These are phyloP conservation scores for Aplysia californica DNA, from an alignment of 1,140 invertebrate genomes.

Conservation along the genomic window DNA sequence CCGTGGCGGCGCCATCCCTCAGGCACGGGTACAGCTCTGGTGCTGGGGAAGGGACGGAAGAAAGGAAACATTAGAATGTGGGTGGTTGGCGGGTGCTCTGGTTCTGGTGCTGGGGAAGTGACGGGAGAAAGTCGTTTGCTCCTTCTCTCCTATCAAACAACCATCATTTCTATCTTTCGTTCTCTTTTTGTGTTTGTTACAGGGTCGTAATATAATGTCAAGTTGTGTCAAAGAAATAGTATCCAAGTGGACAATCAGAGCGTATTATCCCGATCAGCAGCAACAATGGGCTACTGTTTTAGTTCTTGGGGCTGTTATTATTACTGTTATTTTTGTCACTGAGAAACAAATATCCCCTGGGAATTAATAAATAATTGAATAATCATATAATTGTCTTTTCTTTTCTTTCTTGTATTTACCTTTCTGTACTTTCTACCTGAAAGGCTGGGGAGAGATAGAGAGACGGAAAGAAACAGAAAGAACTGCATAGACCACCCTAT, in stretches of 20 bases:
- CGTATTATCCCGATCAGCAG: background rate
- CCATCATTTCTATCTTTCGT: too few relatives aligned
- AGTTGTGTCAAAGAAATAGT: background rate
- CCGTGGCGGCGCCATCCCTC: background rate
- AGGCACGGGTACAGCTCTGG: slow-evolving; percentile 14
- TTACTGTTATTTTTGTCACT: background rate
- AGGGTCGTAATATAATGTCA: too few relatives aligned
- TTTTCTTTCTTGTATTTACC: too few relatives aligned
- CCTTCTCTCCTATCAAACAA: background rate
- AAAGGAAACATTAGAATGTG: background rate
- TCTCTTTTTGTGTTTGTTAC: too few relatives aligned
- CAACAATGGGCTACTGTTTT: background rate
- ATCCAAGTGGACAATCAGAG: background rate
- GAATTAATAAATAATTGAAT: background rate
- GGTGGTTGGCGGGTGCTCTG: too few relatives aligned
- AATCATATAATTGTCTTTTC: background rate
- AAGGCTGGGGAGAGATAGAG: background rate
- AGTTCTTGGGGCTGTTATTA: background rate
- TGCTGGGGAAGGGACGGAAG: background rate
- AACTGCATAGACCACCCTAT: background rate
- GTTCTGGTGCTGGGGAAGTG: background rate
- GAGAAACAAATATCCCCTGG: background rate
- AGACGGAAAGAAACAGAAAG: background rate
- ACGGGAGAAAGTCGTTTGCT: background rate
- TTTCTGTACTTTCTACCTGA: too few relatives aligned